Conservation (phyloP, 2,888 invertebrate genomes). For the Sarcophaga carnaria region DNA sequence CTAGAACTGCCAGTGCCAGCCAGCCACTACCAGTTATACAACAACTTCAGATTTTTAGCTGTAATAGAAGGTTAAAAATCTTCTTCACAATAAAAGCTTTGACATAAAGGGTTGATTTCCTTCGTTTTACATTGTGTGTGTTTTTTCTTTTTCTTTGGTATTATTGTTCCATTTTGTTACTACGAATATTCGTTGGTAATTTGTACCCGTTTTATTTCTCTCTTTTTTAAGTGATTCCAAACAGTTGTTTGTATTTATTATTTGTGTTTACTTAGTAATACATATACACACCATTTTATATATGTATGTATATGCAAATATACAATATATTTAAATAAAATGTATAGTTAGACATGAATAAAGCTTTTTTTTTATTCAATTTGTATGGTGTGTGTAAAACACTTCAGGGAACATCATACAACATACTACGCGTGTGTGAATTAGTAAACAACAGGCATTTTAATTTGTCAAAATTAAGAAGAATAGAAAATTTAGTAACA, state of each 20-base stretch:
- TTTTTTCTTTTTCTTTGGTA: background rate
- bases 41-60: slow-evolving; percentile 13
- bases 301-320: too few relatives aligned
- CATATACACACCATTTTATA: background rate
- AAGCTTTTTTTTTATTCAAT: too few relatives aligned
- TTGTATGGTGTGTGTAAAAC: too few relatives aligned
- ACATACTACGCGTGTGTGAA: background rate
- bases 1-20: background rate
- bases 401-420: background rate
- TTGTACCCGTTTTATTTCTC: slow-evolving; percentile 5
- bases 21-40: background rate
- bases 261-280: slow-evolving; percentile 4
- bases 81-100: slow-evolving; percentile 28
- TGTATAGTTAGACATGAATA: background rate
- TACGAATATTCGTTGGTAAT: slow-evolving; percentile 30
- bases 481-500: slow-evolving; percentile 58
- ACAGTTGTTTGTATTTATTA: too few relatives aligned
- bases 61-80: slow-evolving; percentile 29
- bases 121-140: slow-evolving; percentile 2
- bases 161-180: background rate
- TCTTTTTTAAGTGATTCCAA: too few relatives aligned
- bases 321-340: too few relatives aligned
- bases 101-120: slow-evolving; percentile 46
- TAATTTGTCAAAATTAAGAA: slow-evolving; percentile 46
- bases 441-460: background rate